These are phyloP conservation scores for Cyclophora albipunctata DNA, from an alignment of 2,888 invertebrate genomes.

Conservation along the genomic window DNA sequence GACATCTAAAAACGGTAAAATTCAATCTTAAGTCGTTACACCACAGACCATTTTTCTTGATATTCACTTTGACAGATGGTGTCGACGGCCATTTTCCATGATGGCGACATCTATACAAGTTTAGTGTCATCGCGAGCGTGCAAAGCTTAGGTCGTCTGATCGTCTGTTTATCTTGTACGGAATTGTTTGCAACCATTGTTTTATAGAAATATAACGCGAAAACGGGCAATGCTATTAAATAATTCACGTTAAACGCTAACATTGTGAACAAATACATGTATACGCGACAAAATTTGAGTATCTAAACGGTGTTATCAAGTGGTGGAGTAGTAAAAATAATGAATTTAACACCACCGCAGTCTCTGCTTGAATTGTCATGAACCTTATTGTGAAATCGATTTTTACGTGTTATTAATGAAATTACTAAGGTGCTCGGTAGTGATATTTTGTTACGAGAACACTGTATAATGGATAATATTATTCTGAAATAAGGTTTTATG, in stretches of 20 bases:
- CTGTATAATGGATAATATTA: constrained; percentile 33
- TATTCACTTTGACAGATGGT: constrained; percentile 45
- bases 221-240: constrained; percentile 32
- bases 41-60: constrained; percentile 29
- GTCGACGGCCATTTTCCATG: constrained; percentile 64
- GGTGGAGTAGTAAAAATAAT: constrained; percentile 59
- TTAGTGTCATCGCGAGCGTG: constrained; percentile 67
- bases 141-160: constrained; percentile 41
- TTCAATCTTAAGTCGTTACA: rapidly evolving
- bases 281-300: constrained; percentile 21
- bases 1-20: constrained; percentile 13
- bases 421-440: constrained; percentile 66
- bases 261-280: constrained; percentile 27
- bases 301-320: constrained; percentile 23
- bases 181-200: constrained; percentile 65
- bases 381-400: constrained; percentile 70
- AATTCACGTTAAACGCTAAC: constrained; percentile 25
- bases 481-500: constrained; percentile 27
- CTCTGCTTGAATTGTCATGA: constrained; percentile 66
- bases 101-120: constrained; percentile 68
- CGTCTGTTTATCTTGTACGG: constrained; percentile 20
- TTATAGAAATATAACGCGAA: constrained; percentile 53
- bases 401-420: constrained; percentile 75
- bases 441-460: constrained; percentile 52
- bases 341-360: constrained; percentile 63